Percentiles rank a stretch among this genome's conserved stretches.
phyloP scores from a whole-genome alignment of 1,140 invertebrate species.

The Stegodyphus mimosarum region DNA sequence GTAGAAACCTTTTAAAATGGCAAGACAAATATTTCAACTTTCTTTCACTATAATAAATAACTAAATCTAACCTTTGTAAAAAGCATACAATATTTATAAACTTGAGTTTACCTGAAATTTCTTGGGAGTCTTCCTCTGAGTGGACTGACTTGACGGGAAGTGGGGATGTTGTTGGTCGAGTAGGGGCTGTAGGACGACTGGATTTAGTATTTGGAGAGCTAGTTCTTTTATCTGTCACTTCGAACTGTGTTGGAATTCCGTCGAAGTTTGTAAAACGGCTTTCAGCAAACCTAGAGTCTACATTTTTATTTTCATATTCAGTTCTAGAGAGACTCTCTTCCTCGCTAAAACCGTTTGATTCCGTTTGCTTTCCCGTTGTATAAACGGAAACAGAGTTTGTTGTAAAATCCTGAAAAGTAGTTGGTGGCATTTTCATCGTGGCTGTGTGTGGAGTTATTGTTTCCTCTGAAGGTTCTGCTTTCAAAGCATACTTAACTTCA shows the following conservation, averaged over 20 bases:
- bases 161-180: not conserved
- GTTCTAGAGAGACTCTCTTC: conserved; percentile 26
- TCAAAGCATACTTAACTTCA: not conserved
- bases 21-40: too few species aligned
- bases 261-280: not conserved
- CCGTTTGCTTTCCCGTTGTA: not conserved
- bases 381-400: not conserved
- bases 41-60: too few species aligned
- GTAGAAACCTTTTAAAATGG: too few species aligned
- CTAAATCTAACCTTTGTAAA: not conserved
- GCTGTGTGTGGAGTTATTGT: not conserved
- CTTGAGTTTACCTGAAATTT: conserved; percentile 38
- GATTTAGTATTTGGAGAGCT: not conserved
- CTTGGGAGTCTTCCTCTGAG: conserved; percentile 38
- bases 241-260: not conserved
- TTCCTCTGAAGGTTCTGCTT: not conserved
- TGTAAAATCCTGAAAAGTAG: not conserved
- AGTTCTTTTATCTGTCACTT: not conserved
- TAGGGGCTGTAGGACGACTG: not conserved
- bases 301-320: conserved; percentile 11
- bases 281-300: conserved; percentile 4
- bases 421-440: not conserved
- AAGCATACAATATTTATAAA: not conserved
- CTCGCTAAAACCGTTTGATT: not conserved
- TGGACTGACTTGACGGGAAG: not conserved